Evolutionary conservation across 1,140 invertebrate species (phyloP).

Genomic region (Drosophila tani): DNA sequence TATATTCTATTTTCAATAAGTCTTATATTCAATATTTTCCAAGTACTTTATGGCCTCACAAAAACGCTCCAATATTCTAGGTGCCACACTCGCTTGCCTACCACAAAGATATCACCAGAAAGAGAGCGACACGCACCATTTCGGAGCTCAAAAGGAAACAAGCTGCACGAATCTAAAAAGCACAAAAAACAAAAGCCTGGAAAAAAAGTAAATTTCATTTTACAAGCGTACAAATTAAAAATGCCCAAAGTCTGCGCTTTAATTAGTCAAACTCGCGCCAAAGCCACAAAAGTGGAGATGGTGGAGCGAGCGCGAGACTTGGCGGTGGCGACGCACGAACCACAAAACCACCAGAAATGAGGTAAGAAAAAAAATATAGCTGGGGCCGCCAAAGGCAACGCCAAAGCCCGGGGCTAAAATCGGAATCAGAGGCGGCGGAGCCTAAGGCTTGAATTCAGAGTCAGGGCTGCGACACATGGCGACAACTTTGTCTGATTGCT

Average conservation of each 20-base stretch:
- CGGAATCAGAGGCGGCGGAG: slow-evolving; percentile 31
- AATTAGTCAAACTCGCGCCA: slow-evolving; percentile 83
- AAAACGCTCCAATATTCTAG: not conserved
- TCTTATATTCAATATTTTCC: not conserved
- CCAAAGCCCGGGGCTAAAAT: slow-evolving; percentile 38
- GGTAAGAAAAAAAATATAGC: slow-evolving; percentile 26
- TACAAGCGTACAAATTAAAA: slow-evolving; percentile 84
- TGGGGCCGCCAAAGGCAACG: slow-evolving; percentile 12
- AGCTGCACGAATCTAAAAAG: slow-evolving; percentile 68
- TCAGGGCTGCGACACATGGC: slow-evolving; percentile 57
- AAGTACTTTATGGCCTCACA: not conserved
- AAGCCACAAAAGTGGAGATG: slow-evolving; percentile 62
- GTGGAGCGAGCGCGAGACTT: slow-evolving; percentile 13
- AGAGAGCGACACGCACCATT: slow-evolving; percentile 66
- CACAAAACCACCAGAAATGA: slow-evolving; percentile 25
- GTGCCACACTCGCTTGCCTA: slow-evolving; percentile 1
- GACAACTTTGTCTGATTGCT: slow-evolving; percentile 72
- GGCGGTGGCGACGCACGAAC: slow-evolving; percentile 68
- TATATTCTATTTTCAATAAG: not conserved
- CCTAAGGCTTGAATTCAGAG: slow-evolving; percentile 33
- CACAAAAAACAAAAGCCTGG: slow-evolving; percentile 32
- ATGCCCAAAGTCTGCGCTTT: slow-evolving; percentile 81
- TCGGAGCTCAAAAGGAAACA: slow-evolving; percentile 80
- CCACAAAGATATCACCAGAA: slow-evolving; percentile 20
- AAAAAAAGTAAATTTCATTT: slow-evolving; percentile 79